Conservation (phyloP, 37 sponge, comb jelly and placozoan genomes). For the Theonella swinhoei region DNA sequence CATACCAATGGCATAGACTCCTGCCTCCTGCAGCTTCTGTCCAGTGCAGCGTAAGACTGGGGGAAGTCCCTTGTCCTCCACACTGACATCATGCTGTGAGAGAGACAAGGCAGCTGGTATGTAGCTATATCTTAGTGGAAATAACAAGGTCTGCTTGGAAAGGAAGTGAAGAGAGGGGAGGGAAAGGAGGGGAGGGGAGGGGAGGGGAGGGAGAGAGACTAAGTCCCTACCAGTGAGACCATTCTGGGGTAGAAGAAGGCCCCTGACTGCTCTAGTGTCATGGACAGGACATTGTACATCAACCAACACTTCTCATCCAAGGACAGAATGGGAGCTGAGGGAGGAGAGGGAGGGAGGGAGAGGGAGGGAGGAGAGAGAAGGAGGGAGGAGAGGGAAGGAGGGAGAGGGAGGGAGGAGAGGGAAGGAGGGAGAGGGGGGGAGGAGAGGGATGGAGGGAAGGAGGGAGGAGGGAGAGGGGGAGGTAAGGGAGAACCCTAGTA, state of each 20-base stretch:
- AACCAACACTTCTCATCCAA: constrained; percentile 85
- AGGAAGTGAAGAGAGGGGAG: too few relatives aligned
- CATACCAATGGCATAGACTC: constrained; percentile 78
- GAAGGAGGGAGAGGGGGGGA: neutral
- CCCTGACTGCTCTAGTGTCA: constrained; percentile 39
- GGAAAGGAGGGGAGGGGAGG: neutral
- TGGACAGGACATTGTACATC: constrained; percentile 42
- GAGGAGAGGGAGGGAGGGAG: neutral
- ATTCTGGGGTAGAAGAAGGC: constrained; percentile 85
- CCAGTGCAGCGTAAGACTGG: constrained; percentile 75
- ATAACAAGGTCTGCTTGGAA: too few relatives aligned
- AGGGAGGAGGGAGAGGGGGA: neutral
- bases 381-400: neutral
- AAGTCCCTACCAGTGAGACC: constrained; percentile 69
- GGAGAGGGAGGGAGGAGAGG: neutral
- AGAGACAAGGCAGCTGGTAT: neutral
- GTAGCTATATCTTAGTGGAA: too few relatives aligned
- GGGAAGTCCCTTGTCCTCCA: constrained; percentile 71
- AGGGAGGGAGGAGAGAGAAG: neutral
- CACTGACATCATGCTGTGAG: constrained; percentile 64
- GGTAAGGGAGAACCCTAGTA: neutral
- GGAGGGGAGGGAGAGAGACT: neutral
- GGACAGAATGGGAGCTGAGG: constrained; percentile 63
- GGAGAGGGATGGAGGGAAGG: neutral
- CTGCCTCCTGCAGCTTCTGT: constrained; percentile 67